These are phyloP conservation scores for Lordiphosa andalusiaca DNA, from an alignment of 2,888 invertebrate genomes.

Conservation along the genomic window DNA sequence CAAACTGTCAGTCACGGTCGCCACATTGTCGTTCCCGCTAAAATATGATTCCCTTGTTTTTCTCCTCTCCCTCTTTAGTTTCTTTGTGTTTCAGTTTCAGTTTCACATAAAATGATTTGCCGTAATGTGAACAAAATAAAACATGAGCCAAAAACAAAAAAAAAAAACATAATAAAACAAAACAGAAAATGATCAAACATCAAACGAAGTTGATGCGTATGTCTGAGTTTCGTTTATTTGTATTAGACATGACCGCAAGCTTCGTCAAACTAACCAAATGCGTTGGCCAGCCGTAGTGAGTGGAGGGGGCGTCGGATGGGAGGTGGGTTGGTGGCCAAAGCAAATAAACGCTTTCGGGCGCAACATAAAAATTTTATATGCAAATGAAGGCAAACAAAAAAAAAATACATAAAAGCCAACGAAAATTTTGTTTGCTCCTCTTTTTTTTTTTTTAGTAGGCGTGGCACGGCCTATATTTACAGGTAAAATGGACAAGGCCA, in stretches of 20 bases:
- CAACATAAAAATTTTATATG: slow-evolving; percentile 72
- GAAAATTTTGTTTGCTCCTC: slow-evolving; percentile 33
- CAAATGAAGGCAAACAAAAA: slow-evolving; percentile 67
- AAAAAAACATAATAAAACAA: background rate
- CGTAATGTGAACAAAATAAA: slow-evolving; percentile 62
- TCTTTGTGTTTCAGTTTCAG: slow-evolving; percentile 11
- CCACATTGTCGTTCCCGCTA: too few species aligned
- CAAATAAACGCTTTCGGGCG: slow-evolving; percentile 71
- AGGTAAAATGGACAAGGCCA: slow-evolving; percentile 29
- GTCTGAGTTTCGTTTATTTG: slow-evolving; percentile 37
- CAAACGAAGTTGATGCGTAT: slow-evolving; percentile 17
- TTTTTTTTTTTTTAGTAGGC: slow-evolving; percentile 24
- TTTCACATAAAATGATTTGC: slow-evolving; percentile 56
- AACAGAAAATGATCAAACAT: slow-evolving; percentile 8
- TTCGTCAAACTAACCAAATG: slow-evolving; percentile 41
- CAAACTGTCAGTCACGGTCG: too few species aligned
- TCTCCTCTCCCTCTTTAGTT: slow-evolving; percentile 2
- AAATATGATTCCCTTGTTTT: too few species aligned
- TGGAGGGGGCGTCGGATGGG: background rate
- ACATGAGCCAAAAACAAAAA: slow-evolving; percentile 39
- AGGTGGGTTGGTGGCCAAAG: slow-evolving; percentile 16
- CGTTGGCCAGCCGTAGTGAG: slow-evolving; percentile 42
- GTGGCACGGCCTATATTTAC: slow-evolving; percentile 12
- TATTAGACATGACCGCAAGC: slow-evolving; percentile 54
- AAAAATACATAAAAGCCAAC: slow-evolving; percentile 48